These are phyloP conservation scores for Drosophila vallismaia DNA, from an alignment of 2,888 invertebrate genomes.

Conservation along the genomic window DNA sequence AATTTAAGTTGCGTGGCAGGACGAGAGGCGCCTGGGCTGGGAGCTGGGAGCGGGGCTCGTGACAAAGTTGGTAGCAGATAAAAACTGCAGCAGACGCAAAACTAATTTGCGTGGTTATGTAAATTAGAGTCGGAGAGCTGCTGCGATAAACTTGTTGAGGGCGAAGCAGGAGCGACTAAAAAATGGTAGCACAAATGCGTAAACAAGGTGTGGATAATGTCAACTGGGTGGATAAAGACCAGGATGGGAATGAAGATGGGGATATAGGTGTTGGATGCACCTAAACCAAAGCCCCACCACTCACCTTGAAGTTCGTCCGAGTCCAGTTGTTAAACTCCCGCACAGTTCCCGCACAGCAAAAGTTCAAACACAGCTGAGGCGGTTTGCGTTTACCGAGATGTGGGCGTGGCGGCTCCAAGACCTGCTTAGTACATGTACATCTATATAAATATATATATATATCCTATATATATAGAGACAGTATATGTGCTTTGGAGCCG, in stretches of 20 bases:
- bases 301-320: constrained; percentile 5
- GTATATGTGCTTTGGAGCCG: constrained; percentile 49
- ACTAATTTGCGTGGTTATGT: constrained; percentile 77
- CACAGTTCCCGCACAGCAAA: constrained; percentile 21
- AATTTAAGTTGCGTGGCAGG: constrained; percentile 68
- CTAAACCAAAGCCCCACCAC: constrained; percentile 19
- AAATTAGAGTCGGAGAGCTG: constrained; percentile 72
- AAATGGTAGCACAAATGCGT: constrained; percentile 66
- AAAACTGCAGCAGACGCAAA: constrained; percentile 78
- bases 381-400: constrained; percentile 22
- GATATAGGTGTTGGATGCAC: not conserved
- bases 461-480: not conserved
- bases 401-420: constrained; percentile 43
- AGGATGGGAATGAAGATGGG: not conserved
- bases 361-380: constrained; percentile 41
- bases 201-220: constrained; percentile 43
- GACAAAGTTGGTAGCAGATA: constrained; percentile 75
- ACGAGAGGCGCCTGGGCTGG: not conserved
- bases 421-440: constrained; percentile 13
- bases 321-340: constrained; percentile 10
- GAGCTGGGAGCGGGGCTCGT: constrained; percentile 50
- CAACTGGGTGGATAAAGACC: not conserved
- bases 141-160: constrained; percentile 75
- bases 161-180: constrained; percentile 34
- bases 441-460: constrained; percentile 2